A percentile compares a stretch with the other conserved stretches of the same genome.
These are phyloP conservation scores for Pollenia labialis DNA, from an alignment of 2,888 invertebrate species.

Conservation along the genomic window DNA sequence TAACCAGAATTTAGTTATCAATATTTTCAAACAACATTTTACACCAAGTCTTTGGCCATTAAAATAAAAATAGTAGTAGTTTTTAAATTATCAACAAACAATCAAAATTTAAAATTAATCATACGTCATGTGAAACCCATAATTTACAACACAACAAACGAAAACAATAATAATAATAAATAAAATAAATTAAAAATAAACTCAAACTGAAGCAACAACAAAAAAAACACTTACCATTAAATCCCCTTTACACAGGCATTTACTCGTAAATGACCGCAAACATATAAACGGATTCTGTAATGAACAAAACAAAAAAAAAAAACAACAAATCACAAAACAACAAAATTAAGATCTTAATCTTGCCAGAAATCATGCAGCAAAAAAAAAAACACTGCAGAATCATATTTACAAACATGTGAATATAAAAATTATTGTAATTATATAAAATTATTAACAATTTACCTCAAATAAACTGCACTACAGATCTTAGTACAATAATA, in stretches of 20 bases:
- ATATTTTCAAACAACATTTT: conserved; percentile 4
- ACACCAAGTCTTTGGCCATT: background rate
- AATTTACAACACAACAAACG: conserved; percentile 44
- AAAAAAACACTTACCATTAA: conserved; percentile 43
- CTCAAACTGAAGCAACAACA: conserved; percentile 9
- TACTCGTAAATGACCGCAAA: conserved; percentile 35
- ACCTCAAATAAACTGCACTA: conserved; percentile 49
- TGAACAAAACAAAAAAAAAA: background rate
- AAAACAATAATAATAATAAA: conserved; percentile 24
- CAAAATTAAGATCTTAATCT: conserved; percentile 68
- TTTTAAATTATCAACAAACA: conserved; percentile 44
- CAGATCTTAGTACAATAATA: conserved; percentile 36
- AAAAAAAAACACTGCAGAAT: conserved; percentile 31
- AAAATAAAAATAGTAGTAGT: conserved; percentile 7
- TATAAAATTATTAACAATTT: conserved; percentile 70
- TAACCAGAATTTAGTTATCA: background rate
- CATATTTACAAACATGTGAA: conserved; percentile 17
- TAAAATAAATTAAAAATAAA: conserved; percentile 52
- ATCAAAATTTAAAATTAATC: conserved; percentile 52
- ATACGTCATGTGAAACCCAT: conserved; percentile 61
- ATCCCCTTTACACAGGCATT: conserved; percentile 34
- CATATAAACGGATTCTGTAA: conserved; percentile 29
- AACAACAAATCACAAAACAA: conserved; percentile 23
- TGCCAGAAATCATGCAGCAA: conserved; percentile 45
- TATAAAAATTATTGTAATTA: conserved; percentile 66